Evolutionary conservation across 2,113 vertebrate genomes (phyloP), one percentile per base, ranked within the genome.

Genomic region (Pelecanus crispus): DNA sequence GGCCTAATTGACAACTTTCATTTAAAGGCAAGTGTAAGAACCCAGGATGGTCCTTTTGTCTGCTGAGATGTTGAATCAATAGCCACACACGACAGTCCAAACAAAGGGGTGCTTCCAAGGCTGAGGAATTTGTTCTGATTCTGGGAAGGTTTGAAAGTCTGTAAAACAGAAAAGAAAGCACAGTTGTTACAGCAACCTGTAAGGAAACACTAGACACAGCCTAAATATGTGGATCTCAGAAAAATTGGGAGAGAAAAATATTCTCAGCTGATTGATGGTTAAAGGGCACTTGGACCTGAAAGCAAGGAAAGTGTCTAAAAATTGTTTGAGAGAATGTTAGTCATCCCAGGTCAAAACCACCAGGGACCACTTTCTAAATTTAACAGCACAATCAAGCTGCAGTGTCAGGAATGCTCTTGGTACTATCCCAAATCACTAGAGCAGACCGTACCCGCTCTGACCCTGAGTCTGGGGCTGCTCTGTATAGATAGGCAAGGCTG

Each of bases 31-130:
- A 97, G 92, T 77, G 59, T 95, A 97, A 93, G 90, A 94, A 94
- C 62, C 58, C 85, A 73, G 79, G 91, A 94, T 42, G 49, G 62
- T 88, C 67, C 90, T 86, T 97, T 97, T 97, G 95, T 97, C 78
- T 4, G 2, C 74, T 32, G 71, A 92, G 87, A 73, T 94, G 94
- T 91, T 96, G 78, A 96, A 85, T 93, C 95, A 97, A 94, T 56
- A 94, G 79, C 79, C 85, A 90, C 3, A 0, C 36, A 77, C 0
- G 0, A 86, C 81, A 80, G 74, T 88, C 58, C 94, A 96, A 96
- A 96, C 90, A 97, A 95, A 96, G 32, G n/a, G 78, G 66, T 95
- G 95, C 95, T 96, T 96, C 96, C 93, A 96, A 92, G 95, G 96
- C 94, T 93, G 58, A 96, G 93, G 96, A 97, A 97, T 97, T 96